Evolutionary conservation across 2,888 invertebrate genomes (phyloP), one percentile per base, ranked within the genome.

Genomic region (Palloptera scutellata): DNA sequence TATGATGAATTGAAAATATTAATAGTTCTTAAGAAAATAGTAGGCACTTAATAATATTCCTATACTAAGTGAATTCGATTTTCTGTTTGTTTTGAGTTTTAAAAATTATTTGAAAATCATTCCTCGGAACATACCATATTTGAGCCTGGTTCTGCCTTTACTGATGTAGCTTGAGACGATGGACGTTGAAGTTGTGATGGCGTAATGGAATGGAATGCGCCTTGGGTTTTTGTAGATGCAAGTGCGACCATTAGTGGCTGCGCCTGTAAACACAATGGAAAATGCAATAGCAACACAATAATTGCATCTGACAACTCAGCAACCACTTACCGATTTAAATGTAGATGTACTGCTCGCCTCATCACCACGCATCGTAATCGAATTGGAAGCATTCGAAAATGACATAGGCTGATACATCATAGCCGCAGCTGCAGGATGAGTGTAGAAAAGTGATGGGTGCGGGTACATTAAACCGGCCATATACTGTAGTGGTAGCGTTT

Each of bases 371-470:
- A 80, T 11, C 41, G 75, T 72, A 15, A 78, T 64, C 4, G 78
- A 68, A 9, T 74, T 80, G 11, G 77, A 71, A 78, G 86, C 79
- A 77, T 85, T 81, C 74, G 87, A 83, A 67, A 86, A 84, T 1
- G 86, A 77, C 73, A 87, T 79, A 0, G 91, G 87, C 19, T 90
- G 87, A 77, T 91, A 92, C 83, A 92, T 86, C 76, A 91, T 86
- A 19, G 81, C 75, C 0, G 79, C 77, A 1, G 81, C 76, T 0
- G 90, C 87, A 0, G 87, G 83, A 70, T 86, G 87, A 0, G 87
- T 86, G 67, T 87, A 88, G 73, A 87, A 87, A 51, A 88, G 76
- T n/a, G 87, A 81, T 61, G 87, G 86, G 76, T 87, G 87, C 72
- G 88, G 86, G 77, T 89, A 90, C 82, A 90, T 86, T 73, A 90